Base-by-base conservation (phyloP, 2,797 vertebrate genomes). In the Enteromius viviparus region DNA sequence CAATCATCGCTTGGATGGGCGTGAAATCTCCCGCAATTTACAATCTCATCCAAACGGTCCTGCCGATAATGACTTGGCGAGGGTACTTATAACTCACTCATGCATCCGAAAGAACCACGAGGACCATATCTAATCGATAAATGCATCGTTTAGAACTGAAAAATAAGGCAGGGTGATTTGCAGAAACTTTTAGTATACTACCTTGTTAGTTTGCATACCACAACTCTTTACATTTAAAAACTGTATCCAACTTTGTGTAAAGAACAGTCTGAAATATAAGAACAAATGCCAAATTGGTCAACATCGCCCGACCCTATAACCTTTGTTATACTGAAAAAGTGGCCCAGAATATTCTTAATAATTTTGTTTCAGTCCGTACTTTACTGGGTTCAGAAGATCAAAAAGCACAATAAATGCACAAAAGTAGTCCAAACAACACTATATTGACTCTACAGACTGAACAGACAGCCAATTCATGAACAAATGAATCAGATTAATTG, bases 1-100 rank as follows among this genome's bases (percentile, higher is more conserved):
- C 87, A 88, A 86, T 87, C 87, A 84, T 84, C 85, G 87, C 88
- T 88, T 88, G 88, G 84, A 89, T 86, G 87, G 89, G 87, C 87
- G 66, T 89, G 89, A 89, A 89, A 88, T 89, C 84, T 83, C 76
- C 75, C 49, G 26, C 88, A 87, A 89, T 89, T 89, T 90, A 85
- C 84, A 81, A 88, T 89, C 87, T 83, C 81, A 74, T 80, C 82
- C 82, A 72, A 64, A 19, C 78, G 32, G 78, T 29, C 81, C 76
- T 83, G 60, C 71, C 47, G 79, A 85, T 88, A 88, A 88, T 88
- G 87, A 88, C 84, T 80, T 81, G 77, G 83, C 68, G 45, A 84
- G 82, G 64, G 42, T 64, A 53, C 84, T 87, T 83, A 66, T 82
- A 84, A 87, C 76, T 87, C 84, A 71, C 84, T 87, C 87, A 78